These are phyloP conservation scores for Burhinus bistriatus DNA, from an alignment of 2,113 vertebrate genomes.

Conservation along the genomic window DNA sequence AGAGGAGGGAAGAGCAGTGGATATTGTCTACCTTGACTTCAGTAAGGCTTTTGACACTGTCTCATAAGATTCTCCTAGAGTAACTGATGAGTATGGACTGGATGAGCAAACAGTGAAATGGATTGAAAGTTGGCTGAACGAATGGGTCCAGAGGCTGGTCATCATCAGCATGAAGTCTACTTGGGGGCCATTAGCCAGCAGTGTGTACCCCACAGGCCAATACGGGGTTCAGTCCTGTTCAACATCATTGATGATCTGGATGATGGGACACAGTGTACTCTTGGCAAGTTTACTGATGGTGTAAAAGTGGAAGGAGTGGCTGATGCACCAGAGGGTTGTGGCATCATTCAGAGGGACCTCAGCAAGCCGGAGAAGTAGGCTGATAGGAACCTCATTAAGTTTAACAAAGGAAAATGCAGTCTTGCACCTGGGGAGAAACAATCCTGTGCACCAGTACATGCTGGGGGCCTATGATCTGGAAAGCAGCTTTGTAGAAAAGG, in stretches of 20 bases:
- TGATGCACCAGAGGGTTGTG: not conserved
- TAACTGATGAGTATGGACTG: not conserved
- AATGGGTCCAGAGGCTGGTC: not conserved
- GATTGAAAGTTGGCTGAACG: not conserved
- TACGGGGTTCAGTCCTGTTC: fast-evolving
- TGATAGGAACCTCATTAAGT: not conserved
- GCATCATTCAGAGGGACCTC: not conserved
- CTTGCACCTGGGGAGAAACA: not conserved
- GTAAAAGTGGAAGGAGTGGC: not conserved
- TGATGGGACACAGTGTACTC: not conserved
- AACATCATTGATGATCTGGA: not conserved
- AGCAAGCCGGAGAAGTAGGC: not conserved
- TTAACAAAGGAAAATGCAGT: not conserved
- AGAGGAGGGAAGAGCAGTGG: not conserved
- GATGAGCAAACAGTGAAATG: not conserved
- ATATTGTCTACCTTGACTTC: not conserved
- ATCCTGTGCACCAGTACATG: fast-evolving
- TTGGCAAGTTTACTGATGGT: not conserved
- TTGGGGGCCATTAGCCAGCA: not conserved
- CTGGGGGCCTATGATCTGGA: not conserved
- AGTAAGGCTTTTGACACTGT: not conserved
- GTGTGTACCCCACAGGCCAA: not conserved
- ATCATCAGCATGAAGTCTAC: not conserved
- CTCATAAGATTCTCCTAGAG: not conserved
- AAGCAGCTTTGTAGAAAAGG: not conserved